These are phyloP conservation scores for Alosa alosa DNA, from an alignment of 2,113 vertebrate genomes.

Conservation along the genomic window DNA sequence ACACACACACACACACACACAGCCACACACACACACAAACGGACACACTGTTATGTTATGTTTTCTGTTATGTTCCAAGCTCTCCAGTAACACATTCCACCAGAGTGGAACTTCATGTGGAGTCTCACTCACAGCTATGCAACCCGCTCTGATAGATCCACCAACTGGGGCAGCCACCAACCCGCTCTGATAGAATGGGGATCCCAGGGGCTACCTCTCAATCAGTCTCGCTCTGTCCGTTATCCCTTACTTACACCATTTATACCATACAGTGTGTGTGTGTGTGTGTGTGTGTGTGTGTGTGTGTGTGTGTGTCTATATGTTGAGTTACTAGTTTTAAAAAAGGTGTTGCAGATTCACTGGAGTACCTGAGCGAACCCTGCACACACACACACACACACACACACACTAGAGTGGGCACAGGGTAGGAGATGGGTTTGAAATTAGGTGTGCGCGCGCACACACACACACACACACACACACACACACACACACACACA, in stretches of 20 bases:
- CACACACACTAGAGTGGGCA: no score
- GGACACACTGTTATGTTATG: no score
- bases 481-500: constrained; percentile 5
- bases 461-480: constrained; percentile 18
- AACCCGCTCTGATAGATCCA: no score
- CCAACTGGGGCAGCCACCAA: no score
- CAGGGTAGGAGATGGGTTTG: no score
- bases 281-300: neutral
- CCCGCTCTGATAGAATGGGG: no score
- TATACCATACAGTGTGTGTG: neutral
- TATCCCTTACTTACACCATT: no score
- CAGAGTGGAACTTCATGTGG: no score
- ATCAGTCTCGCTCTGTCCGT: neutral
- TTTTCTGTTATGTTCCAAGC: no score
- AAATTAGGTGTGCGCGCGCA: no score
- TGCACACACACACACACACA: constrained; percentile 13
- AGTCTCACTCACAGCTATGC: neutral
- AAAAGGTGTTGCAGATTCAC: neutral
- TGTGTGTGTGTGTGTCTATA: neutral
- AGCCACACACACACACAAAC: no score
- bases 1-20: neutral
- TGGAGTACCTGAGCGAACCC: neutral
- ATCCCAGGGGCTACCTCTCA: neutral
- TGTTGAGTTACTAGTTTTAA: neutral
- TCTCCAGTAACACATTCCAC: no score